These are phyloP conservation scores for Blera fallax DNA, from an alignment of 2,888 invertebrate species.

Conservation along the genomic window DNA sequence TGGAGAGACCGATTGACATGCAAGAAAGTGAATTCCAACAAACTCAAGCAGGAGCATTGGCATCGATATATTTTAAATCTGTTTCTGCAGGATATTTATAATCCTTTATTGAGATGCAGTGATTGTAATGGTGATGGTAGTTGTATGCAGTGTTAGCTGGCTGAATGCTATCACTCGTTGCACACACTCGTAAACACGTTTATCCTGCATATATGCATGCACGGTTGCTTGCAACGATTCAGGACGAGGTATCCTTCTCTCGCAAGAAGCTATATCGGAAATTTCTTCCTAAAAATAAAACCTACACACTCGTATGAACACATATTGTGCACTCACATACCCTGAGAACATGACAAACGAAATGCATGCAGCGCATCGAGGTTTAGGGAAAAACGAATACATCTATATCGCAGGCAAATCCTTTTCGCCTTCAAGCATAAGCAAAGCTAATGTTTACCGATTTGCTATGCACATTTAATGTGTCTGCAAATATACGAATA, in stretches of 20 bases:
- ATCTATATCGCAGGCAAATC: slow-evolving; percentile 62
- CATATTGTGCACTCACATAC: neutral
- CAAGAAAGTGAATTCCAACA: slow-evolving; percentile 63
- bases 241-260: neutral
- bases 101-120: slow-evolving; percentile 66
- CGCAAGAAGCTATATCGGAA: slow-evolving; percentile 24
- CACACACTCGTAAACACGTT: slow-evolving; percentile 56
- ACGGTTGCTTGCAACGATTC: slow-evolving; percentile 3
- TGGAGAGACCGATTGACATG: slow-evolving; percentile 31
- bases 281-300: slow-evolving; percentile 22
- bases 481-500: slow-evolving; percentile 74
- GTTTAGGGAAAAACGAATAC: slow-evolving; percentile 1
- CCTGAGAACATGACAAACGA: slow-evolving; percentile 35
- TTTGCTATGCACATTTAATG: slow-evolving; percentile 74
- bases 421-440: slow-evolving; percentile 69
- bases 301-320: no score
- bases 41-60: slow-evolving; percentile 4
- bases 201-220: slow-evolving; percentile 40
- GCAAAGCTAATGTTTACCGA: slow-evolving; percentile 74
- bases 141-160: neutral
- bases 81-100: slow-evolving; percentile 70
- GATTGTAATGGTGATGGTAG: slow-evolving; percentile 30
- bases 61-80: slow-evolving; percentile 69
- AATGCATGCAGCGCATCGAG: neutral
- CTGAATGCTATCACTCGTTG: neutral